Conservation (phyloP, 1,140 invertebrate genomes). For the Homarus americanus region DNA sequence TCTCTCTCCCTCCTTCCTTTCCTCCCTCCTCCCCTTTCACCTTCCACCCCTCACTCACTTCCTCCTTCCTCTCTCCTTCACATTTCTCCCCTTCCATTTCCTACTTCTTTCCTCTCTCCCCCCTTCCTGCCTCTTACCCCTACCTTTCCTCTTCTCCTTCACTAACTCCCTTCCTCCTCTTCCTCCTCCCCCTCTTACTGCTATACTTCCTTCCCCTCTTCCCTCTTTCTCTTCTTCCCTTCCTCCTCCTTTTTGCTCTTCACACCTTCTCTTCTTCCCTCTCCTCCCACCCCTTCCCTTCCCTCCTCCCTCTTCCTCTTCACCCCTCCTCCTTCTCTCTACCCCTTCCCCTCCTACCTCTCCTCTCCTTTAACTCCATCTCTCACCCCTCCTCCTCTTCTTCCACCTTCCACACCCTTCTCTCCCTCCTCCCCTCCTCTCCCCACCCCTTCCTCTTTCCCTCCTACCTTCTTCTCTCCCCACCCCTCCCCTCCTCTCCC, state of each 20-base stretch:
- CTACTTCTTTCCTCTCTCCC: background rate
- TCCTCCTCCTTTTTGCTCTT: background rate
- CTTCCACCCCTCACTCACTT: background rate
- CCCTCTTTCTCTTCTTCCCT: background rate
- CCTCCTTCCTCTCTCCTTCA: background rate
- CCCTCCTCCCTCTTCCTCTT: background rate
- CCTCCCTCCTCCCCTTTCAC: background rate
- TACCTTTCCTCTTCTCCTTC: background rate
- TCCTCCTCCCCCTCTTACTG: background rate
- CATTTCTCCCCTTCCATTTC: background rate
- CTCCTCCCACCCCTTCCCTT: background rate
- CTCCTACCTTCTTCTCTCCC: background rate
- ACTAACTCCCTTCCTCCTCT: background rate
- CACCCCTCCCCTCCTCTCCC: background rate
- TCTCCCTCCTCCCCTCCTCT: background rate
- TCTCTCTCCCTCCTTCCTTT: background rate
- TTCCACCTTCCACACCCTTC: background rate
- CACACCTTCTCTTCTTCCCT: background rate
- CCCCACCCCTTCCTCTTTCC: too few relatives aligned
- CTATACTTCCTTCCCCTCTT: background rate
- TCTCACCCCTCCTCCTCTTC: background rate
- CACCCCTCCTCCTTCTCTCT: background rate
- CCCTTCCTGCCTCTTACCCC: background rate
- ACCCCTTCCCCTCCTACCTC: background rate
- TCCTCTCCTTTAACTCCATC: background rate